Evolutionary conservation across 2,797 vertebrate genomes (phyloP), one percentile per base, ranked within the genome.

Genomic region (Erethizon dorsatum): DNA sequence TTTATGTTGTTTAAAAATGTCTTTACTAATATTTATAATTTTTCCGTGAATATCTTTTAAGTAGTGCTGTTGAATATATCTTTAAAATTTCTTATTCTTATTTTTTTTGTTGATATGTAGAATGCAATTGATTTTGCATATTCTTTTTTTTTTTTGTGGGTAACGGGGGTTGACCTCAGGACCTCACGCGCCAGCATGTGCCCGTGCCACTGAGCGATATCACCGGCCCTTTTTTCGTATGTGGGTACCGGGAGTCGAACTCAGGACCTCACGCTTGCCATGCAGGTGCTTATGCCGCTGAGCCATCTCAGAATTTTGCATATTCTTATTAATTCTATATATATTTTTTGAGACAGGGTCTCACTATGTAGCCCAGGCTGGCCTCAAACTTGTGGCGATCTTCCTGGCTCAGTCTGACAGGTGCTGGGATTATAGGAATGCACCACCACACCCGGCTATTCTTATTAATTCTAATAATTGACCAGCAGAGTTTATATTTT

Each of bases 401-500:
- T 10, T 45, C 69, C 22, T 45, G 37, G 15, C 18, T 20, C 67
- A 73, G 69, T 73, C 41, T 73, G 37, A 41, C 37, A 73, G 37
- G 37, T 71, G 18, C 69, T 71, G 69, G 20, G 37, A 73, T 73
- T 24, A 45, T 41, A 45, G 69, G 22, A 45, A 73, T 45, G 20
- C 11, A 73, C 22, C 69, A 73, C 20, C 69, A 73, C 22, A 73
- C 37, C 22, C 26, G 37, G 37, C 41, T 73, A 73, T 45, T 96
- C 50, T 92, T 83, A 65, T 67, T 83, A 93, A 75, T 86, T 77
- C 71, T 88, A 69, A 31, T 85, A 75, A 69, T 90, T 89, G 87
- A 80, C 8, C 67, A 47, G 0, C 87, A 41, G n/a, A 65, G 6
- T 57, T 67, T 85, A 90, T 93, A 52, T 84, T 96, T 95, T 93